A percentile compares a stretch with the other conserved stretches of the same genome.
phyloP scores from a whole-genome alignment of 2,113 vertebrate genomes.

The Crocuta crocuta region DNA sequence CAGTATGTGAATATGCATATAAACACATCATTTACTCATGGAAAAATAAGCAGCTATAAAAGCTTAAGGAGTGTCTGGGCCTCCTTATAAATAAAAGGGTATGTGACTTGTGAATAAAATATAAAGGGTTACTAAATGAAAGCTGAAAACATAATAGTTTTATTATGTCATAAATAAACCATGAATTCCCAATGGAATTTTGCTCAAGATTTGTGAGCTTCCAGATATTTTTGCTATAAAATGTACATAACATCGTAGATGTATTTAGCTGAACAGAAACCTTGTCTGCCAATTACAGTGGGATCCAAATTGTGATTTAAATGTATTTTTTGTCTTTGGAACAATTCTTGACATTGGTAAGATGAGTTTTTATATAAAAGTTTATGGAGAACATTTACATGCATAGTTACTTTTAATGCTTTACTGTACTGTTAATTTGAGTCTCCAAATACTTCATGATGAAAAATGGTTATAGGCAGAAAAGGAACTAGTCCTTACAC shows the following conservation, averaged over 20 bases:
- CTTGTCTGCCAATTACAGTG: constrained; percentile 79
- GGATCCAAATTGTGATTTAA: constrained; percentile 80
- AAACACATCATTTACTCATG: constrained; percentile 83
- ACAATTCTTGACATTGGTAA: constrained; percentile 32
- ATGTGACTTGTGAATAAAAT: constrained; percentile 81
- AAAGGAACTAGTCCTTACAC: not conserved
- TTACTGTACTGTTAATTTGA: constrained; percentile 6
- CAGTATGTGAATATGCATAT: constrained; percentile 71
- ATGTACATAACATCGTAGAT: constrained; percentile 66
- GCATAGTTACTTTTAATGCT: constrained; percentile 30
- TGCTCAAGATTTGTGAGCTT: constrained; percentile 72
- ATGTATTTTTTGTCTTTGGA: constrained; percentile 75
- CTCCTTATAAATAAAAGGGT: constrained; percentile 78
- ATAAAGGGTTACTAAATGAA: constrained; percentile 83
- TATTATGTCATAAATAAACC: constrained; percentile 82
- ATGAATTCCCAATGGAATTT: constrained; percentile 77
- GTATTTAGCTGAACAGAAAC: constrained; percentile 80
- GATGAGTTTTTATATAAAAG: not conserved
- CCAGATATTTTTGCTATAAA: constrained; percentile 81
- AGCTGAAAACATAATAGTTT: constrained; percentile 83
- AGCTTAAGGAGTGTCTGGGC: constrained; percentile 75
- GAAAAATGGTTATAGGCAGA: not conserved
- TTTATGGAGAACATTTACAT: constrained; percentile 31
- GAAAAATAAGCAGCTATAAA: constrained; percentile 84
- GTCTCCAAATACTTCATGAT: constrained; percentile 45